These are phyloP conservation scores for Drosophila prolongata DNA, from an alignment of 2,888 invertebrate genomes.

Conservation along the genomic window DNA sequence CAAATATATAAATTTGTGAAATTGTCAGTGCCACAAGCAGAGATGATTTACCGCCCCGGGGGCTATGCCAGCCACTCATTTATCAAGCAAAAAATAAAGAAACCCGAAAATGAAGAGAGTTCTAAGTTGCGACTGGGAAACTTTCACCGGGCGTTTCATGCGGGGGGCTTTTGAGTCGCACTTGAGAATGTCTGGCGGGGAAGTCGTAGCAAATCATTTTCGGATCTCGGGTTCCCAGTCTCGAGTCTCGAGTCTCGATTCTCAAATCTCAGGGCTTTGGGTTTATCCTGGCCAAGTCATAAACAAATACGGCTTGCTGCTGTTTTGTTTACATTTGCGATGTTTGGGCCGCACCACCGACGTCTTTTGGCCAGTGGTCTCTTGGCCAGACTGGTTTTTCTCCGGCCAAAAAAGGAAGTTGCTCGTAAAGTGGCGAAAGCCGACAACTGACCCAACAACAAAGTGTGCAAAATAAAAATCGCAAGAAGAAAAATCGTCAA, in stretches of 20 bases:
- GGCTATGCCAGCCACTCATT: slow-evolving; percentile 55
- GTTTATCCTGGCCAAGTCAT: slow-evolving; percentile 16
- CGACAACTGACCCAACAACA: slow-evolving; percentile 51
- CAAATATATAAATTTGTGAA: slow-evolving; percentile 51
- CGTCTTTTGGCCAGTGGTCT: slow-evolving; percentile 25
- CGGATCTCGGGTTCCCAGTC: neutral
- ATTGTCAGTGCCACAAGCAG: slow-evolving; percentile 50
- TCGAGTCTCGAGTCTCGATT: too few species aligned
- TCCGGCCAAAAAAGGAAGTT: slow-evolving; percentile 69
- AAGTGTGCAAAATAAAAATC: slow-evolving; percentile 23
- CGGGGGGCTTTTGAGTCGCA: slow-evolving; percentile 5
- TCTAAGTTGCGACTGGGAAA: slow-evolving; percentile 36
- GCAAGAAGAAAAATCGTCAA: slow-evolving; percentile 14
- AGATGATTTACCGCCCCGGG: slow-evolving; percentile 63
- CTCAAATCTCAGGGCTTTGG: neutral
- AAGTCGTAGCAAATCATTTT: slow-evolving; percentile 29
- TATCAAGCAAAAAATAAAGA: slow-evolving; percentile 56
- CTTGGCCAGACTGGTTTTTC: slow-evolving; percentile 48
- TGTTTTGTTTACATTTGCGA: slow-evolving; percentile 35
- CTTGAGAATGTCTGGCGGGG: slow-evolving; percentile 34
- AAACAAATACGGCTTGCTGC: slow-evolving; percentile 32
- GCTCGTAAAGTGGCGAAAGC: slow-evolving; percentile 78
- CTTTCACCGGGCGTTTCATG: slow-evolving; percentile 26
- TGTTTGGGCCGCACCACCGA: slow-evolving; percentile 12
- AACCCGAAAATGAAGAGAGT: slow-evolving; percentile 43